These are phyloP conservation scores for Linurgus olivaceus DNA, from an alignment of 2,797 vertebrate genomes.

Conservation along the genomic window DNA sequence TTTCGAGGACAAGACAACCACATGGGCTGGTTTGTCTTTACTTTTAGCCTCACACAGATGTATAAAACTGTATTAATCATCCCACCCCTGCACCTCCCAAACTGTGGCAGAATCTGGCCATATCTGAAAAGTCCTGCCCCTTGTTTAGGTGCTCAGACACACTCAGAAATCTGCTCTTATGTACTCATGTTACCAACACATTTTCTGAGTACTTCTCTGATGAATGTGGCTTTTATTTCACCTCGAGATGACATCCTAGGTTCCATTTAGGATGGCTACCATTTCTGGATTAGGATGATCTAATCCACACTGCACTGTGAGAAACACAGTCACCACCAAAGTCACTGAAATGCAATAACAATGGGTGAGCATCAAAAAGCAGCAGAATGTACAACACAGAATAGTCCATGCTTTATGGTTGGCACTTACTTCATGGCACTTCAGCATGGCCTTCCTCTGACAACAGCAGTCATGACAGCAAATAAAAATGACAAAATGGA, in stretches of 20 bases:
- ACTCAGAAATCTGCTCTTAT: background rate
- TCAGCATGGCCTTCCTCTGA: slow-evolving; percentile 75
- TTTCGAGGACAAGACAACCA: background rate
- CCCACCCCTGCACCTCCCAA: background rate
- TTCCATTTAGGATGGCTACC: slow-evolving; percentile 18
- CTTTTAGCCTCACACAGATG: background rate
- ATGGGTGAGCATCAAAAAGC: background rate
- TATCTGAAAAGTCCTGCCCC: background rate
- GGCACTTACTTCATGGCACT: slow-evolving; percentile 71
- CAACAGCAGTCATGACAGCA: slow-evolving; percentile 71
- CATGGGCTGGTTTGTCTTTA: background rate
- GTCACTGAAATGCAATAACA: background rate
- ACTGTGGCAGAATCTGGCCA: background rate
- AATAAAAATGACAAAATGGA: slow-evolving; percentile 73
- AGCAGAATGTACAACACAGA: slow-evolving; percentile 23
- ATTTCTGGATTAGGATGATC: slow-evolving; percentile 42
- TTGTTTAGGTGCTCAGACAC: background rate
- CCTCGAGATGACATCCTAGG: background rate
- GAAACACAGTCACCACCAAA: background rate
- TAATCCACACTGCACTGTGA: slow-evolving; percentile 11
- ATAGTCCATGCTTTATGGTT: background rate
- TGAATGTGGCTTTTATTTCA: background rate
- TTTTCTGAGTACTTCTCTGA: background rate
- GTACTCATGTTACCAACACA: background rate
- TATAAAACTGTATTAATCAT: background rate